Evolutionary conservation across 2,888 invertebrate genomes (phyloP).

Genomic region (Eupithecia abbreviata): DNA sequence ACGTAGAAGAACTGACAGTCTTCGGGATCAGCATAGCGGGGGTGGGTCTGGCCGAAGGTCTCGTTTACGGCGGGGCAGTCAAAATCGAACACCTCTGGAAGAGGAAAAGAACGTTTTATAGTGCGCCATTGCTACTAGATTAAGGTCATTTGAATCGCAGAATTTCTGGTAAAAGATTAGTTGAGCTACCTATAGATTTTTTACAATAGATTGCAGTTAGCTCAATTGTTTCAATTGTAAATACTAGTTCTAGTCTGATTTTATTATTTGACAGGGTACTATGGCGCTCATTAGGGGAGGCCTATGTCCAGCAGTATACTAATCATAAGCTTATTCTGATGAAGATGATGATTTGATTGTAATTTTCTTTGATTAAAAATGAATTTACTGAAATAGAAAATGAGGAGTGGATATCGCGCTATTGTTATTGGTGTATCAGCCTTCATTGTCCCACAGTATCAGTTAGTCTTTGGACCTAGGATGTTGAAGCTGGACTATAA

Average conservation of each 20-base stretch:
- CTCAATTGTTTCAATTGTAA: too few relatives aligned
- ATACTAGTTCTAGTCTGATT: too few relatives aligned
- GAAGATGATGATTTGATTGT: too few relatives aligned
- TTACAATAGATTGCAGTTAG: too few relatives aligned
- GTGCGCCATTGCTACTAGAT: neutral
- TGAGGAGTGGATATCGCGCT: neutral
- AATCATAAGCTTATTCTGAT: too few relatives aligned
- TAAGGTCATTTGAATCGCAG: neutral
- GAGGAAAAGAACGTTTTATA: constrained; percentile 12
- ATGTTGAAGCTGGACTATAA: neutral
- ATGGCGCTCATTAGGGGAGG: too few relatives aligned
- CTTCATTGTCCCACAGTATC: neutral
- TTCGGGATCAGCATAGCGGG: constrained; percentile 93
- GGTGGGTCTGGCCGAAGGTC: constrained; percentile 89
- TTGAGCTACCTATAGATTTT: too few relatives aligned
- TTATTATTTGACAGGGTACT: too few relatives aligned
- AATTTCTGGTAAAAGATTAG: neutral
- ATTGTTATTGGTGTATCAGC: neutral
- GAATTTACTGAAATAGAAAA: neutral
- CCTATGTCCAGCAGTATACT: too few relatives aligned
- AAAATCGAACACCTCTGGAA: constrained; percentile 91
- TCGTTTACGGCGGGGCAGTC: constrained; percentile 91
- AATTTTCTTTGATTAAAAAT: too few relatives aligned
- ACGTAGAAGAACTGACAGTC: constrained; percentile 97
- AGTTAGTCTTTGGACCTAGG: neutral